phyloP scores from a whole-genome alignment of 2,888 invertebrate species.

The Rhamnusium bicolor region DNA sequence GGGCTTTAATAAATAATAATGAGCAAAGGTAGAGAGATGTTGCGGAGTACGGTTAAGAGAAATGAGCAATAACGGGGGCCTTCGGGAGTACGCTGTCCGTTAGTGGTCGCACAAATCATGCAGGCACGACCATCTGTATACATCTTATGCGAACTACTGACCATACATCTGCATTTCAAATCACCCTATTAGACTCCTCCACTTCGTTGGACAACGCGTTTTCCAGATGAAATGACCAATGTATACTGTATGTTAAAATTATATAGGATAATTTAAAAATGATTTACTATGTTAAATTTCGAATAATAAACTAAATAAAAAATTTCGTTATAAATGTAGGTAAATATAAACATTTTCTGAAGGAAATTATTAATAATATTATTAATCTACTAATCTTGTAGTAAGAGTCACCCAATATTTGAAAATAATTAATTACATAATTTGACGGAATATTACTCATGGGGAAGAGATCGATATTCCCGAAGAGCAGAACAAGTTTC shows the following conservation, averaged over 20 bases:
- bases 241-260: not conserved
- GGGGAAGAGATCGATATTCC: too few relatives aligned
- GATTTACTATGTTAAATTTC: not conserved
- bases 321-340: too few relatives aligned
- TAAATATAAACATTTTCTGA: too few relatives aligned
- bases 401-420: too few relatives aligned
- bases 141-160: slow-evolving; percentile 64
- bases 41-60: slow-evolving; percentile 47
- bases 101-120: slow-evolving; percentile 69
- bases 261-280: not conserved
- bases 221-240: slow-evolving; percentile 20
- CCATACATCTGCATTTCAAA: slow-evolving; percentile 70
- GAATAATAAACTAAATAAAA: not conserved
- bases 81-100: slow-evolving; percentile 59
- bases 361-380: too few relatives aligned
- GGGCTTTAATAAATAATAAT: slow-evolving; percentile 54
- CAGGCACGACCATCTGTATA: slow-evolving; percentile 67
- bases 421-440: too few relatives aligned
- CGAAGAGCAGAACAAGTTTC: too few relatives aligned
- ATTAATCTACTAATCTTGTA: too few relatives aligned
- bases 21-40: slow-evolving; percentile 40
- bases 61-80: slow-evolving; percentile 51
- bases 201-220: slow-evolving; percentile 40
- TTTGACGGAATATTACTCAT: too few relatives aligned
- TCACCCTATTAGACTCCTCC: slow-evolving; percentile 57